Conservation (phyloP, 1,140 invertebrate species). For the Nymphalis io region DNA sequence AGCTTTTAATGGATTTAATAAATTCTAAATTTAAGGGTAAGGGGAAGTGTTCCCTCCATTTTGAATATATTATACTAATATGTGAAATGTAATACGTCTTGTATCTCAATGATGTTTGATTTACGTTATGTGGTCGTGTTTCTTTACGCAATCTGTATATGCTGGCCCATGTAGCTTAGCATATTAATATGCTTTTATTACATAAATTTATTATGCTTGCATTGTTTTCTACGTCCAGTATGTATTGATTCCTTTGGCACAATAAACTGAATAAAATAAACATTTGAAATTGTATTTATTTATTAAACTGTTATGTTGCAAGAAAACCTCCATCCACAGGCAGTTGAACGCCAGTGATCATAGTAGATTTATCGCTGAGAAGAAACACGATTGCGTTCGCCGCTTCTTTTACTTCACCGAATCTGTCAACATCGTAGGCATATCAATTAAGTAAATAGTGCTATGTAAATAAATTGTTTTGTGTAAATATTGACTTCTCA, state of each 20-base stretch:
- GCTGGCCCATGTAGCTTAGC: slow-evolving; percentile 66
- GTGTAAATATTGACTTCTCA: slow-evolving; percentile 28
- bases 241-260: slow-evolving; percentile 79
- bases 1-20: slow-evolving; percentile 63
- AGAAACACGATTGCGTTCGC: slow-evolving; percentile 90
- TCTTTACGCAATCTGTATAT: slow-evolving; percentile 56
- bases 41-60: slow-evolving; percentile 59
- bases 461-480: neutral
- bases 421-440: slow-evolving; percentile 61
- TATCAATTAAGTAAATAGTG: neutral
- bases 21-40: slow-evolving; percentile 58
- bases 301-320: slow-evolving; percentile 53
- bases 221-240: slow-evolving; percentile 78
- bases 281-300: slow-evolving; percentile 44
- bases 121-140: slow-evolving; percentile 58
- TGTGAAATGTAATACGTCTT: slow-evolving; percentile 37
- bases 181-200: slow-evolving; percentile 69
- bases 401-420: slow-evolving; percentile 91
- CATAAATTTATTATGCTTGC: slow-evolving; percentile 77
- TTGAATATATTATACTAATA: slow-evolving; percentile 49
- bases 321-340: slow-evolving; percentile 91
- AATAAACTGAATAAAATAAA: slow-evolving; percentile 76
- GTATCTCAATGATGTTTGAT: slow-evolving; percentile 40
- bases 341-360: slow-evolving; percentile 89
- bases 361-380: slow-evolving; percentile 89